phyloP scores from a whole-genome alignment of 2,888 invertebrate genomes.

The Cheilosia urbana region DNA sequence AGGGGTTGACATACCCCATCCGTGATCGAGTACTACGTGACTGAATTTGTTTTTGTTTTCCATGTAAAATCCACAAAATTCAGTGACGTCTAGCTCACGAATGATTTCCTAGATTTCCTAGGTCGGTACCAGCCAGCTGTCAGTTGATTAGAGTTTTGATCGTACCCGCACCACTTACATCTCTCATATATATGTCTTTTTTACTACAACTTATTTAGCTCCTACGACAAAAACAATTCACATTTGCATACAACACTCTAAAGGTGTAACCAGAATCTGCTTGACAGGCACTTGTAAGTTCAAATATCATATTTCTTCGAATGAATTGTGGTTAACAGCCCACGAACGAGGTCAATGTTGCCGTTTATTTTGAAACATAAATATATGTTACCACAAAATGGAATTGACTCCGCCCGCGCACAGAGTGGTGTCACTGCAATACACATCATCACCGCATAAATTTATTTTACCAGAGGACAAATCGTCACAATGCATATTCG shows the following conservation, averaged over 20 bases:
- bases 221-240: no score
- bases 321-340: not conserved
- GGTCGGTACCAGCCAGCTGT: no score
- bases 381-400: not conserved
- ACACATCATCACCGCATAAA: slow-evolving; percentile 34
- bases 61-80: no score
- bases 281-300: not conserved
- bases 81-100: no score
- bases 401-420: slow-evolving; percentile 6
- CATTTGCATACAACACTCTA: not conserved
- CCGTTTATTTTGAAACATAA: not conserved
- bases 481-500: slow-evolving; percentile 5
- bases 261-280: slow-evolving; percentile 10
- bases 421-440: not conserved
- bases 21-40: no score
- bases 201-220: no score
- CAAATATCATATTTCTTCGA: not conserved
- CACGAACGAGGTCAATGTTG: slow-evolving; percentile 4
- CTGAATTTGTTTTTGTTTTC: no score
- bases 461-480: slow-evolving; percentile 48
- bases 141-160: no score
- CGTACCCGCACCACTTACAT: no score
- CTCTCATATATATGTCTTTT: no score
- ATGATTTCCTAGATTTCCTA: no score
- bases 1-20: no score